These are phyloP conservation scores for Aporrectodea caliginosa DNA, from an alignment of 1,140 invertebrate species.

Conservation along the genomic window DNA sequence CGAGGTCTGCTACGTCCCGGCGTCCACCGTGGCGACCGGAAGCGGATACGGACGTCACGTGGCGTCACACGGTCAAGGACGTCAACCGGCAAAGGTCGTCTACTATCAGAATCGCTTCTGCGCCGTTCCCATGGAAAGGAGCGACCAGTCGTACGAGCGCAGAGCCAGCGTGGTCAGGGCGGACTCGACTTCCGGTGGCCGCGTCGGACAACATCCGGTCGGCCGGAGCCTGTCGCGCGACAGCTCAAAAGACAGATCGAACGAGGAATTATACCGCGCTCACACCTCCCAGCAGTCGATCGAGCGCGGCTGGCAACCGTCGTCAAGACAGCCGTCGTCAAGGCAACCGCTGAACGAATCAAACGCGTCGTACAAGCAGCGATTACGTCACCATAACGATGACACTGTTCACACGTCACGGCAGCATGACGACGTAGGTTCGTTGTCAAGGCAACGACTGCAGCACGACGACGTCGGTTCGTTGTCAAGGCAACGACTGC, in stretches of 20 bases:
- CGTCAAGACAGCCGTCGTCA: neutral
- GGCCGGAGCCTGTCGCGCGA: neutral
- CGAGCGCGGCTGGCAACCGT: neutral
- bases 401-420: too few relatives aligned
- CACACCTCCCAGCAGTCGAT: neutral
- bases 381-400: too few relatives aligned
- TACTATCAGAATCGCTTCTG: neutral
- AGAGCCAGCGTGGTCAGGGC: neutral
- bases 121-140: neutral
- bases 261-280: neutral
- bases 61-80: neutral
- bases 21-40: neutral
- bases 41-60: neutral
- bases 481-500: neutral
- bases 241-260: neutral
- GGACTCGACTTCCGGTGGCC: too few relatives aligned
- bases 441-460: neutral
- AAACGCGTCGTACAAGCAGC: too few relatives aligned
- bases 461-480: neutral
- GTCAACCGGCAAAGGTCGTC: neutral
- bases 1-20: neutral
- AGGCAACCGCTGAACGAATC: neutral
- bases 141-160: too few relatives aligned
- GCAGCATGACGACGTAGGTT: neutral
- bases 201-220: slow-evolving; percentile 1